A percentile compares a stretch with the other conserved stretches of the same genome.
Conservation (phyloP, 2,888 invertebrate genomes). For the Xestobium rufovillosum region DNA sequence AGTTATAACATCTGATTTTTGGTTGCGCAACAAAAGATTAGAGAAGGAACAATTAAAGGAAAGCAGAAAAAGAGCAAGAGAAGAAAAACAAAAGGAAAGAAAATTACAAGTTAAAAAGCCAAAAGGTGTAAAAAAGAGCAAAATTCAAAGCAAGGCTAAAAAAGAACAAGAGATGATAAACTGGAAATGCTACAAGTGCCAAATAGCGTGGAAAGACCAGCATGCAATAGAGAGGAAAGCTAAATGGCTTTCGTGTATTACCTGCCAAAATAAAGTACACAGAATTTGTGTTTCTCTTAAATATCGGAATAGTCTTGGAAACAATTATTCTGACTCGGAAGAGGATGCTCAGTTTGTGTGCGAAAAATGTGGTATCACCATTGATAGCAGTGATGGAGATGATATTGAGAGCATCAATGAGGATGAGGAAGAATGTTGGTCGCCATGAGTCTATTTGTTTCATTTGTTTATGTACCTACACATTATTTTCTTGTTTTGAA, state of each 20-base stretch:
- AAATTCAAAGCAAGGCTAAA: conserved; percentile 5
- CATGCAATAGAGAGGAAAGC: conserved; percentile 9
- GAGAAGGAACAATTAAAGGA: conserved; percentile 12
- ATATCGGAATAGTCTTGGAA: too few species aligned
- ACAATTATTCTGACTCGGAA: not conserved
- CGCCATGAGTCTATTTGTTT: not conserved
- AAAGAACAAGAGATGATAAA: conserved; percentile 7
- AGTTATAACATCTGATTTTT: conserved; percentile 12
- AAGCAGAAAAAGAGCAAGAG: conserved; percentile 9
- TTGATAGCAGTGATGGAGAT: not conserved
- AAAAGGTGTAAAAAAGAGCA: conserved; percentile 7
- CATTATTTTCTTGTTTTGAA: too few species aligned
- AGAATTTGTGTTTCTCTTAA: conserved; percentile 11
- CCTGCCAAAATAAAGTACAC: conserved; percentile 9
- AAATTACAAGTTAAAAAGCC: conserved; percentile 8
- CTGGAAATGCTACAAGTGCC: conserved; percentile 8
- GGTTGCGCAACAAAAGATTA: conserved; percentile 10
- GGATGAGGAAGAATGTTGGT: not conserved
- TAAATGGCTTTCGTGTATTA: conserved; percentile 12
- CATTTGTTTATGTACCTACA: too few species aligned
- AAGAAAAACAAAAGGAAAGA: conserved; percentile 8
- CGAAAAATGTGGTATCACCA: not conserved
- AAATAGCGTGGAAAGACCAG: conserved; percentile 7
- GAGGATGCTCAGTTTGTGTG: not conserved
- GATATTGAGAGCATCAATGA: not conserved